Evolutionary conservation across 2,113 vertebrate species (phyloP).

Genomic region (Aptenodytes patagonicus): DNA sequence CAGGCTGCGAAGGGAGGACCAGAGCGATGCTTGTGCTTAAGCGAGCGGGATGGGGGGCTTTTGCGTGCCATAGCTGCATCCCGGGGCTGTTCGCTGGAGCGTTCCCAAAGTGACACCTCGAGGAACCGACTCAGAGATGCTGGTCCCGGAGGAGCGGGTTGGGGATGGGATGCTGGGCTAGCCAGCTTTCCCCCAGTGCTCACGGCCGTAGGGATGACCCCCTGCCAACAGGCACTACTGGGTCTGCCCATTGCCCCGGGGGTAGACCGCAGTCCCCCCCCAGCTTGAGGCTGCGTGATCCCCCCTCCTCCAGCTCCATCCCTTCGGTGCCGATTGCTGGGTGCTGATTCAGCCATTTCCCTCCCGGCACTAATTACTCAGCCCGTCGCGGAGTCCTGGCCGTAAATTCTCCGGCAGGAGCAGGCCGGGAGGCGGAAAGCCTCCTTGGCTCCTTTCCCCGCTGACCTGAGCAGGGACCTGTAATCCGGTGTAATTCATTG

Average conservation of each 20-base stretch:
- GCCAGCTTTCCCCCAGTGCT: not conserved
- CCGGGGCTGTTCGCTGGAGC: fast-evolving
- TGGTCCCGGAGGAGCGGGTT: not conserved
- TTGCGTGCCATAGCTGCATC: not conserved
- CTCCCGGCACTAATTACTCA: not conserved
- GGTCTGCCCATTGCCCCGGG: not conserved
- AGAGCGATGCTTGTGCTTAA: not conserved
- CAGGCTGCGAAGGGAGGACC: not conserved
- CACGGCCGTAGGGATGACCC: not conserved
- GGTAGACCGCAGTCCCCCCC: not conserved
- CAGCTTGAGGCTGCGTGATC: not conserved
- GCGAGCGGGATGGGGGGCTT: fast-evolving
- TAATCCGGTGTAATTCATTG: not conserved
- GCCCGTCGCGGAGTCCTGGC: not conserved
- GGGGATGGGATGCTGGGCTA: not conserved
- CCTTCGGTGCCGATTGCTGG: fast-evolving
- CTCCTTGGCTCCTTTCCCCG: not conserved
- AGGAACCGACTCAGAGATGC: not conserved
- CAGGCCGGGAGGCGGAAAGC: not conserved
- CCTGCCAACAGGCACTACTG: not conserved
- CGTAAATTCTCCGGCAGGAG: not conserved
- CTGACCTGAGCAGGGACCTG: not conserved
- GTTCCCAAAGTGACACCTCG: not conserved
- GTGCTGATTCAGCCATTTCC: conserved; percentile 34
- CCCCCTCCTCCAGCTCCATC: not conserved